A percentile compares a stretch with the other conserved stretches of the same genome.
Conservation (phyloP, 1,140 invertebrate genomes). For the Homarus americanus region DNA sequence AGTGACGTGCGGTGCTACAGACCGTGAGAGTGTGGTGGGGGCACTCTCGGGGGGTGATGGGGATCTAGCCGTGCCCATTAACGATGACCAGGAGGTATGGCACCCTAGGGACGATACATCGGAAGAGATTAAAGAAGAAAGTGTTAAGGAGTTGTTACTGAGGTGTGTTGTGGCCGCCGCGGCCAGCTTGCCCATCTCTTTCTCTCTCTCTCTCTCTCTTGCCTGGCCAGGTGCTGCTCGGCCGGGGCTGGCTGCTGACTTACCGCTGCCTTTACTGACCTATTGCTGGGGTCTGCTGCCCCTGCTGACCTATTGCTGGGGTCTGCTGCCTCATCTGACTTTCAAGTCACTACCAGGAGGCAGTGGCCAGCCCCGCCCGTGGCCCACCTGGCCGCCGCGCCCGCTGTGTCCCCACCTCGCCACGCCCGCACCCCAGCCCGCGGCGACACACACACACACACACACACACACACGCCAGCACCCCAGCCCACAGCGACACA, state of each 20-base stretch:
- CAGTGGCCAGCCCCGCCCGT: conserved; percentile 3
- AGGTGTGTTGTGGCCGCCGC: conserved; percentile 84
- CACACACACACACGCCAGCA: not conserved
- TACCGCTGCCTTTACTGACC: not conserved
- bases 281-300: not conserved
- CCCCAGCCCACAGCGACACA: not conserved
- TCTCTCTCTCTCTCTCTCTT: conserved; percentile 50
- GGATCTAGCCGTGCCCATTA: conserved; percentile 74
- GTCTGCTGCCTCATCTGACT: not conserved
- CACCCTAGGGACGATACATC: conserved; percentile 81
- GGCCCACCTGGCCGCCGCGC: not conserved
- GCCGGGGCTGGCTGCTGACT: too few species aligned
- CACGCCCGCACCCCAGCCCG: not conserved
- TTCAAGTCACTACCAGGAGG: not conserved
- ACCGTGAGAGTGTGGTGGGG: conserved; percentile 72
- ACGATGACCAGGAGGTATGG: conserved; percentile 77
- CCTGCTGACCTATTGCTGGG: not conserved
- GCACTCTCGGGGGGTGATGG: conserved; percentile 79
- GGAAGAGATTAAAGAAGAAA: conserved; percentile 85
- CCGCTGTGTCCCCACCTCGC: conserved; percentile 14
- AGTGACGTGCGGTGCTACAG: conserved; percentile 66
- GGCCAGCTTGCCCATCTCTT: conserved; percentile 40
- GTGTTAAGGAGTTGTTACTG: conserved; percentile 91
- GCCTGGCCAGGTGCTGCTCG: not conserved
- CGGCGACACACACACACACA: not conserved